A percentile compares a stretch with the other conserved stretches of the same genome.
Evolutionary conservation across 2,113 vertebrate genomes (phyloP).

Genomic region (Daboia siamensis): DNA sequence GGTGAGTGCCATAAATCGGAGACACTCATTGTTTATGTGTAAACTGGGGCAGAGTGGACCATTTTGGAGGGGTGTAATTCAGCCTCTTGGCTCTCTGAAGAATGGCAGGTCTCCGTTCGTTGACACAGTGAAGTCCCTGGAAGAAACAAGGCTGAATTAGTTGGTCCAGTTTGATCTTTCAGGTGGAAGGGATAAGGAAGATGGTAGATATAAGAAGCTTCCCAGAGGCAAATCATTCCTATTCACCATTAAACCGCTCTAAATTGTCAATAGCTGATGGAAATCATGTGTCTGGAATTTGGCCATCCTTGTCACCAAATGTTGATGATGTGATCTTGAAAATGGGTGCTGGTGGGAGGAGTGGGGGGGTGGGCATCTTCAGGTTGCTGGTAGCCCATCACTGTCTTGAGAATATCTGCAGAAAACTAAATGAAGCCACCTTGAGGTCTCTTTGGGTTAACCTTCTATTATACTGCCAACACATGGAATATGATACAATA

Average conservation of each 20-base stretch:
- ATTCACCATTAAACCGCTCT: background rate
- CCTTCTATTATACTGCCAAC: background rate
- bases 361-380: no score
- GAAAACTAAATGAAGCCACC: background rate
- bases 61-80: background rate
- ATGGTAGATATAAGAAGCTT: background rate
- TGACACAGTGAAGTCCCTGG: background rate
- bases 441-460: background rate
- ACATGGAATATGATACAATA: no score
- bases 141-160: background rate
- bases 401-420: background rate
- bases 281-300: background rate
- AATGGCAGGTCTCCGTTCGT: background rate
- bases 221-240: background rate
- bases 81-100: background rate
- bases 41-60: background rate
- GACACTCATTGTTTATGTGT: background rate
- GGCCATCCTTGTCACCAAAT: background rate
- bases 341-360: no score
- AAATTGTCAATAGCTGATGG: background rate
- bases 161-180: background rate
- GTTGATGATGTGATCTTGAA: background rate
- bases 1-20: constrained; percentile 61
- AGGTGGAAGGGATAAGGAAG: background rate
- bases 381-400: no score